These are phyloP conservation scores for Riptortus pedestris DNA, from an alignment of 1,140 invertebrate species.

Conservation along the genomic window DNA sequence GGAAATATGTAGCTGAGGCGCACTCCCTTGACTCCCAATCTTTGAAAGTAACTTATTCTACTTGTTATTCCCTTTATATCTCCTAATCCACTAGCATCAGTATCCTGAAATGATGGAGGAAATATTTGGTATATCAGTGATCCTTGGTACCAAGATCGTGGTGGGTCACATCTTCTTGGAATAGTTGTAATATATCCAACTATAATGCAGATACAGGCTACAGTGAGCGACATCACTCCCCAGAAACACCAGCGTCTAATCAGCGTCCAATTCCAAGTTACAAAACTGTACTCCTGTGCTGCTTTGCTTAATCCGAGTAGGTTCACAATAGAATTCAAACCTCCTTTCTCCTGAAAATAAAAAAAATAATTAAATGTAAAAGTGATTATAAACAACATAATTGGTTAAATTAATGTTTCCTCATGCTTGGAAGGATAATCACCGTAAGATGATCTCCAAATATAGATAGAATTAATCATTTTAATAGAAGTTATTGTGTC, in stretches of 20 bases:
- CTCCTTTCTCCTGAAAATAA: slow-evolving; percentile 43
- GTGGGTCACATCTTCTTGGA: slow-evolving; percentile 57
- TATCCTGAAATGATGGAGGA: slow-evolving; percentile 68
- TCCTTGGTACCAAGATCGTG: slow-evolving; percentile 66
- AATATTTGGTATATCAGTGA: slow-evolving; percentile 73
- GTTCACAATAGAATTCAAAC: slow-evolving; percentile 40
- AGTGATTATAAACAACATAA: background rate
- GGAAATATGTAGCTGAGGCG: slow-evolving; percentile 64
- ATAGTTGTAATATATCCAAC: slow-evolving; percentile 56
- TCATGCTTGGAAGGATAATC: no score
- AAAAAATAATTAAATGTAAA: slow-evolving; percentile 5
- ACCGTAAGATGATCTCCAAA: no score
- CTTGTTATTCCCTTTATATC: slow-evolving; percentile 57
- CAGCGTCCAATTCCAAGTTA: slow-evolving; percentile 68
- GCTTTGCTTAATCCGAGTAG: slow-evolving; percentile 47
- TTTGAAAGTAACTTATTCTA: slow-evolving; percentile 54
- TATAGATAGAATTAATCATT: no score
- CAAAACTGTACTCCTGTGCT: slow-evolving; percentile 52
- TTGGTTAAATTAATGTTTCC: no score
- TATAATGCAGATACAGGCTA: slow-evolving; percentile 56
- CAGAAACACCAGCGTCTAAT: slow-evolving; percentile 62
- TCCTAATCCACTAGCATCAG: slow-evolving; percentile 57
- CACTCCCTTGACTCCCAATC: slow-evolving; percentile 53
- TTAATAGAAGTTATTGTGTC: no score
- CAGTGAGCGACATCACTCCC: slow-evolving; percentile 52